phyloP scores from a whole-genome alignment of 2,888 invertebrate species.

The Ormyrus labotus region DNA sequence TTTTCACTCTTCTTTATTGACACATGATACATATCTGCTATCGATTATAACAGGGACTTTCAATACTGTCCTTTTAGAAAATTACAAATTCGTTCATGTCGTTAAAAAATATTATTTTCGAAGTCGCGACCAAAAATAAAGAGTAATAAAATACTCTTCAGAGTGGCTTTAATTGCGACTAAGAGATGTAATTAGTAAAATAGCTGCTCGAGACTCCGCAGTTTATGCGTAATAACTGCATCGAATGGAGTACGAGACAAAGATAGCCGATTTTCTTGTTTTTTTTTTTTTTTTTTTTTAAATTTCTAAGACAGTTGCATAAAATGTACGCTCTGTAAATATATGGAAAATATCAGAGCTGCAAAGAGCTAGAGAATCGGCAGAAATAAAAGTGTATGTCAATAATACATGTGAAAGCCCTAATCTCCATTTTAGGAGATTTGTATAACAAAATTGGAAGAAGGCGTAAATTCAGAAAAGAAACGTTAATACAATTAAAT shows the following conservation, averaged over 20 bases:
- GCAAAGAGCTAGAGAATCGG: conserved; percentile 11
- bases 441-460: conserved; percentile 45
- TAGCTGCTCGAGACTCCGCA: conserved; percentile 29
- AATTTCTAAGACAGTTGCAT: conserved; percentile 10
- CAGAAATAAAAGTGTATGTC: conserved; percentile 38
- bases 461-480: conserved; percentile 35
- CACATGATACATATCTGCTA: conserved; percentile 37
- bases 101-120: conserved; percentile 21
- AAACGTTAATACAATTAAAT: conserved; percentile 6
- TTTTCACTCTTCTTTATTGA: conserved; percentile 42
- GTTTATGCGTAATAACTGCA: conserved; percentile 34
- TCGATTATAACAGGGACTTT: conserved; percentile 13
- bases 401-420: conserved; percentile 20
- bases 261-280: conserved; percentile 28
- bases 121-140: conserved; percentile 2
- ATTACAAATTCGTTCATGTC: conserved; percentile 36
- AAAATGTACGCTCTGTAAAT: conserved; percentile 24
- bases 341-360: conserved; percentile 43
- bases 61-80: conserved; percentile 14
- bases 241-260: conserved; percentile 17
- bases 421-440: conserved; percentile 29
- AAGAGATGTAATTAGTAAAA: conserved; percentile 30
- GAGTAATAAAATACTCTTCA: conserved; percentile 38
- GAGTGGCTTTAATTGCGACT: conserved; percentile 43
- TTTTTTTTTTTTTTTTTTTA: neutral